These are phyloP conservation scores for Drosophila triauraria DNA, from an alignment of 1,140 invertebrate species.

Conservation along the genomic window DNA sequence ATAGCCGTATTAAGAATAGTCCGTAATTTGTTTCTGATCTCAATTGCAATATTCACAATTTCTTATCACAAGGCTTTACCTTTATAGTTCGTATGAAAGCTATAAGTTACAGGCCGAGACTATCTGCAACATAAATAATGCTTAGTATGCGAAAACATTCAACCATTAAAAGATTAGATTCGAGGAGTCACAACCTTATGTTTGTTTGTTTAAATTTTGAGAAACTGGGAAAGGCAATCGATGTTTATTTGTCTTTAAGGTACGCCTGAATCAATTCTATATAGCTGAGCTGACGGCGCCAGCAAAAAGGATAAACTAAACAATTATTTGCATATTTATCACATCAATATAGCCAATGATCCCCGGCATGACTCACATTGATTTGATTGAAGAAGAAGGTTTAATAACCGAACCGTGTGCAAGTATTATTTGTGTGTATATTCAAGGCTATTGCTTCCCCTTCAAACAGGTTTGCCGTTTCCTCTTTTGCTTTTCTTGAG, in stretches of 20 bases:
- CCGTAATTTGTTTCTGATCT: too few species aligned
- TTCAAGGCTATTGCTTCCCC: slow-evolving; percentile 41
- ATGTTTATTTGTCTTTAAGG: background rate
- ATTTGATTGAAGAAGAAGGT: slow-evolving; percentile 25
- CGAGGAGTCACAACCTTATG: background rate
- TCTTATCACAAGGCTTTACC: too few species aligned
- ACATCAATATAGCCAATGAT: background rate
- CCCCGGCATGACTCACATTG: slow-evolving; percentile 13
- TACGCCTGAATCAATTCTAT: background rate
- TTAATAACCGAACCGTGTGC: slow-evolving; percentile 37
- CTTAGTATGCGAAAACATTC: background rate
- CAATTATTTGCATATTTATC: slow-evolving; percentile 6
- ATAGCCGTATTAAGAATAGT: too few species aligned
- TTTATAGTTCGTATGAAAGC: background rate
- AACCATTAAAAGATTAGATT: background rate
- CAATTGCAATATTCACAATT: too few species aligned
- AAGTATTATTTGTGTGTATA: background rate
- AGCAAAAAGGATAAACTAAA: background rate
- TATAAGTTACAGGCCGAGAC: background rate
- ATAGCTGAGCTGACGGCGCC: background rate
- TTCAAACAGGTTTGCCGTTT: slow-evolving; percentile 36
- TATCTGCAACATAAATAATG: background rate
- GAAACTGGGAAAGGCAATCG: background rate
- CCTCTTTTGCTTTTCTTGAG: background rate
- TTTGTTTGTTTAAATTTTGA: background rate